A percentile compares a stretch with the other conserved stretches of the same genome.
These are phyloP conservation scores for Odontamblyopus rebecca DNA, from an alignment of 2,797 vertebrate species.

Conservation along the genomic window DNA sequence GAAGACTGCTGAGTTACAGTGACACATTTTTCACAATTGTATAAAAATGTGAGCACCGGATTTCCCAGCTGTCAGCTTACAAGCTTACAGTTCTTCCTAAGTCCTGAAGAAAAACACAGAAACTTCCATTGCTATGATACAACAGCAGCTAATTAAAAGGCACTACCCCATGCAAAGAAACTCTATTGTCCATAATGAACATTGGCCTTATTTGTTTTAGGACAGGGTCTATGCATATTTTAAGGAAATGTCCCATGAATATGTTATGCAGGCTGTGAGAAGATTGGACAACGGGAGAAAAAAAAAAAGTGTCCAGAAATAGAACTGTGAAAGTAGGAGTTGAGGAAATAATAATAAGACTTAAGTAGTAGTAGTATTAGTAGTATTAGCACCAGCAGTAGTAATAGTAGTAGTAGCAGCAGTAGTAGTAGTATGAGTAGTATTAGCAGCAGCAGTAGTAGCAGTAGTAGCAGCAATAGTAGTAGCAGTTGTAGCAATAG, in stretches of 20 bases:
- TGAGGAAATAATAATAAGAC: background rate
- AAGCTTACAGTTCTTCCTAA: constrained; percentile 22
- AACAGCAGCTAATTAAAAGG: constrained; percentile 58
- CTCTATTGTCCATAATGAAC: constrained; percentile 75
- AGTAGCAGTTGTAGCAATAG: too few relatives aligned
- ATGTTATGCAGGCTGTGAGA: constrained; percentile 66
- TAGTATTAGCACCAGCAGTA: too few relatives aligned
- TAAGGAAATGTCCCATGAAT: constrained; percentile 72
- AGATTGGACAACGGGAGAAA: constrained; percentile 65
- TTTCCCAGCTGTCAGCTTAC: constrained; percentile 34
- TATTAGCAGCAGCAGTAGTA: too few relatives aligned
- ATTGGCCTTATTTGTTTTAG: constrained; percentile 64
- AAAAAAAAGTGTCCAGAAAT: constrained; percentile 58
- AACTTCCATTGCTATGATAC: constrained; percentile 51
- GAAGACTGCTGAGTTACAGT: background rate
- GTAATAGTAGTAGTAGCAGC: too few relatives aligned
- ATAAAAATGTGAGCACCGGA: constrained; percentile 8
- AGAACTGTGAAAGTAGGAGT: background rate
- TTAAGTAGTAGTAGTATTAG: too few relatives aligned
- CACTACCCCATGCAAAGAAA: constrained; percentile 59
- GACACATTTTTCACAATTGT: background rate
- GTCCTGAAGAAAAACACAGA: constrained; percentile 16
- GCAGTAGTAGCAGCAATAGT: too few relatives aligned
- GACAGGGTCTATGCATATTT: constrained; percentile 72
- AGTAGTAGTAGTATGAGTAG: too few relatives aligned